Conservation (phyloP, 1,140 invertebrate genomes). For the Ceratosolen solmsi region DNA sequence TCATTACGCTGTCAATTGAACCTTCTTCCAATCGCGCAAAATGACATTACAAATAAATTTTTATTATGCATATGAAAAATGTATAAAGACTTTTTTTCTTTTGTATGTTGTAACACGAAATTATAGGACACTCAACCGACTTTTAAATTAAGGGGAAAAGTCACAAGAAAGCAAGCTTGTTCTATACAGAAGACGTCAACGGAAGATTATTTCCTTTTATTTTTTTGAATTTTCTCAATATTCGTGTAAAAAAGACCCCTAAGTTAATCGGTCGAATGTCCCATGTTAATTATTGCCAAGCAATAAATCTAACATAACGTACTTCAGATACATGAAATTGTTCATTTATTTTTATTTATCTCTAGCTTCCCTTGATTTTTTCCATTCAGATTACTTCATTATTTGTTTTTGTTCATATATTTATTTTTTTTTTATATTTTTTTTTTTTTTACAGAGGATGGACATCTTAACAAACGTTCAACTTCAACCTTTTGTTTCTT, state of each 20-base stretch:
- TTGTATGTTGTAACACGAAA: slow-evolving; percentile 34
- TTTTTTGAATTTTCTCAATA: slow-evolving; percentile 14
- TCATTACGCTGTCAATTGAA: slow-evolving; percentile 20
- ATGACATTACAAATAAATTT: slow-evolving; percentile 43
- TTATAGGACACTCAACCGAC: slow-evolving; percentile 31
- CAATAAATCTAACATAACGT: slow-evolving; percentile 47
- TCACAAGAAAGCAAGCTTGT: slow-evolving; percentile 1
- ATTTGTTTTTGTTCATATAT: background rate
- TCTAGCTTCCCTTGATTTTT: slow-evolving; percentile 29
- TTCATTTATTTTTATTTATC: slow-evolving; percentile 22
- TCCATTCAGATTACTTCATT: background rate
- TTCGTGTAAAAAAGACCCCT: slow-evolving; percentile 27
- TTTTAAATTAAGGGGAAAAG: background rate
- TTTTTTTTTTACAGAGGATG: slow-evolving; percentile 15
- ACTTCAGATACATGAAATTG: slow-evolving; percentile 41
- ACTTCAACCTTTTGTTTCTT: slow-evolving; percentile 30
- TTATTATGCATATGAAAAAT: slow-evolving; percentile 42
- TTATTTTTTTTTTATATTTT: background rate
- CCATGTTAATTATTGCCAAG: slow-evolving; percentile 38
- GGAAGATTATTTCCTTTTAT: slow-evolving; percentile 38
- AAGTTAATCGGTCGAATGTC: slow-evolving; percentile 25
- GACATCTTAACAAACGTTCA: slow-evolving; percentile 25
- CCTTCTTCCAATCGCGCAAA: background rate
- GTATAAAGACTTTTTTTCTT: slow-evolving; percentile 44
- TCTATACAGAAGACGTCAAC: slow-evolving; percentile 35